A percentile compares a stretch with the other conserved stretches of the same genome.
phyloP scores from a whole-genome alignment of 2,797 vertebrate species.

The Hydrophis major region DNA sequence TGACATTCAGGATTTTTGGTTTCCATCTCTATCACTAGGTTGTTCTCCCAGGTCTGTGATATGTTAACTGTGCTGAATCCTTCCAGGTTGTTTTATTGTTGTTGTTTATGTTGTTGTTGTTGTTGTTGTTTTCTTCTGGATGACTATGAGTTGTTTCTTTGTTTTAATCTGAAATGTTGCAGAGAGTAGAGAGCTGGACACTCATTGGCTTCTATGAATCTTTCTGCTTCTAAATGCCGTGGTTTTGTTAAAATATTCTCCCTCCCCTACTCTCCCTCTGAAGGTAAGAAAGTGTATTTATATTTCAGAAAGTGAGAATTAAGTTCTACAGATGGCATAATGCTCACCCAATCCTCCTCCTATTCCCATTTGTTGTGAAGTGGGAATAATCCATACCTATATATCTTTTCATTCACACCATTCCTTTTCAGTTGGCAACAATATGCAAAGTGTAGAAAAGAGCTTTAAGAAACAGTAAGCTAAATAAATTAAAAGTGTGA shows the following conservation, averaged over 20 bases:
- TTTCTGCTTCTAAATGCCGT: not conserved
- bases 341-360: slow-evolving; percentile 20
- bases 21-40: not conserved
- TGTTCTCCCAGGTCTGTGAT: not conserved
- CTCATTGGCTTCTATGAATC: not conserved
- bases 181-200: not conserved
- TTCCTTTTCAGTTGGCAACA: not conserved
- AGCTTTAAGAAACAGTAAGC: not conserved
- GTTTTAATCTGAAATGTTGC: not conserved
- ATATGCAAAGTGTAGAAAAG: not conserved
- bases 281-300: not conserved
- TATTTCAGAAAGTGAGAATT: not conserved
- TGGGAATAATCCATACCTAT: slow-evolving; percentile 53
- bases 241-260: not conserved
- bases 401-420: not conserved
- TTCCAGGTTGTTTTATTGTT: not conserved
- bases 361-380: slow-evolving; percentile 60
- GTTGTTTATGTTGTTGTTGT: not conserved
- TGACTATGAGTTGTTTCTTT: not conserved
- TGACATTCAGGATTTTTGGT: not conserved
- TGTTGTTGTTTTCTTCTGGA: not conserved
- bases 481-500: not conserved
- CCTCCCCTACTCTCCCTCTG: not conserved
- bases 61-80: not conserved
- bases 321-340: not conserved